These are phyloP conservation scores for Tautogolabrus adspersus DNA, from an alignment of 2,113 vertebrate species.

Conservation along the genomic window DNA sequence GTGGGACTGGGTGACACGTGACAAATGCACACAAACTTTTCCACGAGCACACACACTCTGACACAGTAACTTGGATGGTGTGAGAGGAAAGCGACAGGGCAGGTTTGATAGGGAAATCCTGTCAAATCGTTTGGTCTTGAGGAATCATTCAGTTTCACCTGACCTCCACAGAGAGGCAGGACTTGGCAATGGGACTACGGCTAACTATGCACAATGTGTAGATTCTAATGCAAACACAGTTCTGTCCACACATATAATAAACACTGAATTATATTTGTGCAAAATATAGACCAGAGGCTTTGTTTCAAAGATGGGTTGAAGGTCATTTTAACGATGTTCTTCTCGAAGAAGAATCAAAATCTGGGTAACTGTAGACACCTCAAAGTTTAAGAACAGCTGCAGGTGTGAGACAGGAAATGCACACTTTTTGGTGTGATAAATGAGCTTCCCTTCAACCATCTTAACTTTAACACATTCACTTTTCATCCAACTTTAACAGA, in stretches of 20 bases:
- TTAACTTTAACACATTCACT: too few species aligned
- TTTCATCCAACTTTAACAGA: neutral
- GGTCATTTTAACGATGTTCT: too few species aligned
- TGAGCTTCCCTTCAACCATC: neutral
- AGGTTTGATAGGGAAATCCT: slow-evolving; percentile 14
- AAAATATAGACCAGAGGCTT: too few species aligned
- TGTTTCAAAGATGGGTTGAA: too few species aligned
- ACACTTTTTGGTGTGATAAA: neutral
- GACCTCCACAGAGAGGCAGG: neutral
- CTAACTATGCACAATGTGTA: too few species aligned
- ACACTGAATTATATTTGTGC: too few species aligned
- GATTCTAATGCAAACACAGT: too few species aligned
- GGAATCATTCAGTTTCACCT: slow-evolving; percentile 3
- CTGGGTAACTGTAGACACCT: too few species aligned
- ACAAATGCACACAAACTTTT: slow-evolving; percentile 28
- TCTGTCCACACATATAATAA: too few species aligned
- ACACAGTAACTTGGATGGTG: slow-evolving; percentile 17
- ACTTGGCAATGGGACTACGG: too few species aligned
- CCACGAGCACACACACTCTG: slow-evolving; percentile 16
- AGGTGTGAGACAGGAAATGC: neutral
- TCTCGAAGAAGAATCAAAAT: too few species aligned
- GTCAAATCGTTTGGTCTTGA: neutral
- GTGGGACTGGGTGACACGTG: slow-evolving; percentile 55
- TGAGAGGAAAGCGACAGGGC: slow-evolving; percentile 6
- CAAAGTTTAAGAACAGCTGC: neutral